These are phyloP conservation scores for Contarinia nasturtii DNA, from an alignment of 1,140 invertebrate genomes.

Conservation along the genomic window DNA sequence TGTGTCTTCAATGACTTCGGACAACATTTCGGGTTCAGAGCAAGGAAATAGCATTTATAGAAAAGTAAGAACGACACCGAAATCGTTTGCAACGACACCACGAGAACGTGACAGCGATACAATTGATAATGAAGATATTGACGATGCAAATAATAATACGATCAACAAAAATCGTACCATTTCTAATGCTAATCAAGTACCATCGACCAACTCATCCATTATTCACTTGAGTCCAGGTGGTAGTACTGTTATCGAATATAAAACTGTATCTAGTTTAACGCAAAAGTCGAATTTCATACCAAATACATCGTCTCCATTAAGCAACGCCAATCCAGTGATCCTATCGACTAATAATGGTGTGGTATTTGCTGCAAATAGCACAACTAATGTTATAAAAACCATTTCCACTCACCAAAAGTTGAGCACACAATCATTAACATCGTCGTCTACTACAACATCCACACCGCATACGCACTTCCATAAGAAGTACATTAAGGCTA, in stretches of 20 bases:
- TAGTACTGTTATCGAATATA: background rate
- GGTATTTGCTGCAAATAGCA: background rate
- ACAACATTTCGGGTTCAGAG: constrained; percentile 1
- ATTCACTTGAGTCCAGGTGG: background rate
- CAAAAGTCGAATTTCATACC: background rate
- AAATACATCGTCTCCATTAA: background rate
- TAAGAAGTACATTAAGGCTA: constrained; percentile 4
- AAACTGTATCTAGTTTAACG: background rate
- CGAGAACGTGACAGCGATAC: background rate
- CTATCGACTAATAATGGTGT: background rate
- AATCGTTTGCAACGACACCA: background rate
- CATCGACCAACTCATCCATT: background rate
- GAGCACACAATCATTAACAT: no score
- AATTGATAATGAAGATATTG: background rate
- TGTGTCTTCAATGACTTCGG: constrained; percentile 3
- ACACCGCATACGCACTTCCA: constrained; percentile 5
- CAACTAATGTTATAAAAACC: background rate
- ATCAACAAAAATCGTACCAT: constrained; percentile 2
- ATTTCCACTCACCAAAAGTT: constrained; percentile 1
- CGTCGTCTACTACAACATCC: constrained; percentile 2
- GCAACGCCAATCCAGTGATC: background rate
- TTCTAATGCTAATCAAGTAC: constrained; percentile 1
- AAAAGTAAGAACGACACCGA: constrained; percentile 1
- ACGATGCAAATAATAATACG: background rate
- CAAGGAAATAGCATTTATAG: constrained; percentile 3